A percentile compares a stretch with the other conserved stretches of the same genome.
Conservation (phyloP, 2,113 vertebrate genomes). For the Calidris pygmaea region DNA sequence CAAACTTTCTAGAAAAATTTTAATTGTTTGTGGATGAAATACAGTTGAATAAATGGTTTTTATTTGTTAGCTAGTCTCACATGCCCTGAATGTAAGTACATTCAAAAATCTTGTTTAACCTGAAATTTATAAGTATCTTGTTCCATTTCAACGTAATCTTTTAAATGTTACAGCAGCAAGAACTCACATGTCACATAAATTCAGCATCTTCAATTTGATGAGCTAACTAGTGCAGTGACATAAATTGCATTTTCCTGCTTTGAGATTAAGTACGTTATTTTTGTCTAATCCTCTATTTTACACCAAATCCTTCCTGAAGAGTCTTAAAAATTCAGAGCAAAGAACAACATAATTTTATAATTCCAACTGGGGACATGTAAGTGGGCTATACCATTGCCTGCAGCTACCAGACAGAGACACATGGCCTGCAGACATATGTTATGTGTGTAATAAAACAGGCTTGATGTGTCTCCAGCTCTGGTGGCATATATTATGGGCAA, state of each 20-base stretch:
- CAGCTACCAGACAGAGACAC: neutral
- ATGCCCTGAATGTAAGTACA: neutral
- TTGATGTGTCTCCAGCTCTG: neutral
- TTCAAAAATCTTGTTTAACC: neutral
- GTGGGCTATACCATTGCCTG: neutral
- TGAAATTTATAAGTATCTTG: neutral
- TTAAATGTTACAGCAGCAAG: conserved; percentile 35
- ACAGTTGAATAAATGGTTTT: neutral
- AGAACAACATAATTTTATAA: neutral
- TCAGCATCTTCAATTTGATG: conserved; percentile 22
- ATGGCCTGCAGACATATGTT: neutral
- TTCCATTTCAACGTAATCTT: conserved; percentile 28
- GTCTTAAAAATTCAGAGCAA: neutral
- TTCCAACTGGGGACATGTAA: neutral
- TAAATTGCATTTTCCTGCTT: conserved; percentile 45
- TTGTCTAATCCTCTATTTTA: conserved; percentile 52
- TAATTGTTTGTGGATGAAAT: neutral
- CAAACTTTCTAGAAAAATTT: neutral
- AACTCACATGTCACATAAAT: conserved; percentile 26
- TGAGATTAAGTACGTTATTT: conserved; percentile 35
- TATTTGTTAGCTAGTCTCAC: neutral
- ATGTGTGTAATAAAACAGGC: neutral
- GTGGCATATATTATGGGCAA: neutral
- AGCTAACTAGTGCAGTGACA: conserved; percentile 10
- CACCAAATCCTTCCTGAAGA: conserved; percentile 14